Conservation (phyloP, 2,113 vertebrate genomes). For the Struthidea cinerea region DNA sequence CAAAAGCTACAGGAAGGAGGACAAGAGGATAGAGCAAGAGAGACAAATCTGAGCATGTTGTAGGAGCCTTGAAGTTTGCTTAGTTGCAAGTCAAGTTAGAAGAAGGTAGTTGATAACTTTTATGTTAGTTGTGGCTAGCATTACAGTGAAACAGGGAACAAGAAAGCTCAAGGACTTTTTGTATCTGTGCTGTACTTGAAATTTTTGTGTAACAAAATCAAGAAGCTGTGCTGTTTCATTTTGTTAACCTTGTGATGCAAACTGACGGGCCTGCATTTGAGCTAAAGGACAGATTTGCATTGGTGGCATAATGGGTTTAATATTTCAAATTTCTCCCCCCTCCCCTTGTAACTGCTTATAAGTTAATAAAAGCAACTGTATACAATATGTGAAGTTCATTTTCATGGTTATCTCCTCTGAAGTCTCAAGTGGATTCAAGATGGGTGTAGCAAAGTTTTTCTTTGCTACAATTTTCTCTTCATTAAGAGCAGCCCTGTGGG, state of each 20-base stretch:
- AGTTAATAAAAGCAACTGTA: not conserved
- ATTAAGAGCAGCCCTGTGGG: not conserved
- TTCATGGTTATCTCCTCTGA: not conserved
- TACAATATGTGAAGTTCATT: not conserved
- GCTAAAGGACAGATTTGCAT: not conserved
- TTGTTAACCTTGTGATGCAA: not conserved
- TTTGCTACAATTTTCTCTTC: not conserved
- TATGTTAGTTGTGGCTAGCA: not conserved
- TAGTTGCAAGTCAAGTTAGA: not conserved
- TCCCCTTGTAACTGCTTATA: not conserved
- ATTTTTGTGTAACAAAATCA: not conserved
- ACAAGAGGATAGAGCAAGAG: not conserved
- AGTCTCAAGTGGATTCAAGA: not conserved
- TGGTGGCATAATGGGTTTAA: not conserved
- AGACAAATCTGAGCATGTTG: not conserved
- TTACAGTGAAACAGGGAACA: not conserved
- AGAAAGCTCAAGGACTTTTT: not conserved
- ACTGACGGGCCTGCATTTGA: not conserved
- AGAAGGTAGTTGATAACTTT: not conserved
- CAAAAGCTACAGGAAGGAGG: not conserved
- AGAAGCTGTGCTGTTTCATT: not conserved
- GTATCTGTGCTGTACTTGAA: not conserved
- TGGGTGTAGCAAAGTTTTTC: not conserved
- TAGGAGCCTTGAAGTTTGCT: not conserved
- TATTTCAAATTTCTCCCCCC: rapidly evolving